Conservation (phyloP, 2,797 vertebrate genomes). For the Leptatherina wallacei region DNA sequence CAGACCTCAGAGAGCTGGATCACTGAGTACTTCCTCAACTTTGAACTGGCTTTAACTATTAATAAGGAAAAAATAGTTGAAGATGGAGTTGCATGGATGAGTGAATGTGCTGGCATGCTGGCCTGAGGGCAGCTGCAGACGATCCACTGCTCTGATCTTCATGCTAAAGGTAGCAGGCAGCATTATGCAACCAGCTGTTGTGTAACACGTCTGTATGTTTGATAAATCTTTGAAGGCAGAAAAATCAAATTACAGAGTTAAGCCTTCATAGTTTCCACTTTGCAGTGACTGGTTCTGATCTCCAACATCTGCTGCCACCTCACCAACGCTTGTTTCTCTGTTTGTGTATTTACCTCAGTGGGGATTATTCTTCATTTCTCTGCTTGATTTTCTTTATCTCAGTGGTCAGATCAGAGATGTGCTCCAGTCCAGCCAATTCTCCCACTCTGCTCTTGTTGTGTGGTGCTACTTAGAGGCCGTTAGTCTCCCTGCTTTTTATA, state of each 20-base stretch:
- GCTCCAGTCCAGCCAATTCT: slow-evolving; percentile 61
- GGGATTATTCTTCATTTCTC: background rate
- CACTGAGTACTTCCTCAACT: background rate
- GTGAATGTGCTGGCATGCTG: slow-evolving; percentile 31
- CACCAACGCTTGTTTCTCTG: background rate
- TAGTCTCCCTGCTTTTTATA: slow-evolving; percentile 74
- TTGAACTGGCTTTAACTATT: slow-evolving; percentile 1
- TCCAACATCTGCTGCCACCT: background rate
- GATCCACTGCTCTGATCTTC: slow-evolving; percentile 51
- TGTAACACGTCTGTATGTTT: slow-evolving; percentile 68
- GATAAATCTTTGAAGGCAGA: no score
- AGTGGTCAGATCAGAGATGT: slow-evolving; percentile 48
- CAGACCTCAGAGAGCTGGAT: slow-evolving; percentile 4
- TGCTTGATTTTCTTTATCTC: slow-evolving; percentile 35
- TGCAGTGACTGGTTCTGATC: slow-evolving; percentile 22
- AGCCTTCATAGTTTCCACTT: slow-evolving; percentile 33
- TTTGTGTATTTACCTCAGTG: background rate
- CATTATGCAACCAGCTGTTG: slow-evolving; percentile 77
- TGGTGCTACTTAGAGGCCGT: slow-evolving; percentile 72
- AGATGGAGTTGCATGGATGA: slow-evolving; percentile 16
- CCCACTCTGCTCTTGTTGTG: slow-evolving; percentile 56
- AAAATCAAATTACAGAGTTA: slow-evolving; percentile 3
- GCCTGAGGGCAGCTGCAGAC: slow-evolving; percentile 55
- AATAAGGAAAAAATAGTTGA: slow-evolving; percentile 3
- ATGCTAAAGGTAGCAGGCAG: slow-evolving; percentile 55